Percentiles rank a stretch among this genome's conserved stretches.
phyloP scores from a whole-genome alignment of 2,888 invertebrate genomes.

The Agonopterix heracliana region DNA sequence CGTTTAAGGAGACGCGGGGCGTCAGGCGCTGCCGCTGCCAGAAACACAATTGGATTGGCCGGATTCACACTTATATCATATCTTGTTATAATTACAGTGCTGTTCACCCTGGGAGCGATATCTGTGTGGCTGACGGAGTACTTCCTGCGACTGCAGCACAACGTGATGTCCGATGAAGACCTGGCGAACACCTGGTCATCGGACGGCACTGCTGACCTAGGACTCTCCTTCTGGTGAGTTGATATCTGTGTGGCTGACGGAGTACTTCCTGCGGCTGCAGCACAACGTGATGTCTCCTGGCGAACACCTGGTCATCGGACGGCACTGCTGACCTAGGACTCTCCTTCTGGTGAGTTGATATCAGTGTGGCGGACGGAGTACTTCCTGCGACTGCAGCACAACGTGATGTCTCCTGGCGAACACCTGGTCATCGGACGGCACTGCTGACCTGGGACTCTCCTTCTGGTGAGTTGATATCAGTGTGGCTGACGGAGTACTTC shows the following conservation, averaged over 20 bases:
- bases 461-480: constrained; percentile 83
- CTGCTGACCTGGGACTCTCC: constrained; percentile 89
- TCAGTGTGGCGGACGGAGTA: constrained; percentile 91
- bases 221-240: constrained; percentile 89
- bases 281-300: constrained; percentile 86
- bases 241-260: constrained; percentile 85
- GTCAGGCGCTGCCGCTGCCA: too few relatives aligned
- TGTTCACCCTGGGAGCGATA: constrained; percentile 84
- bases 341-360: constrained; percentile 84
- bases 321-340: constrained; percentile 88
- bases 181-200: constrained; percentile 89
- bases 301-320: constrained; percentile 88
- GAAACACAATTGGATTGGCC: too few relatives aligned
- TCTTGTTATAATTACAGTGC: constrained; percentile 71
- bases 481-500: constrained; percentile 91
- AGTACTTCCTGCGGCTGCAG: constrained; percentile 87
- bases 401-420: constrained; percentile 85
- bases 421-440: constrained; percentile 89
- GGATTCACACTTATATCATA: too few relatives aligned
- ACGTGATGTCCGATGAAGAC: constrained; percentile 88
- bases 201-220: constrained; percentile 86
- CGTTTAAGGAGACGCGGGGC: too few relatives aligned
- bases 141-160: constrained; percentile 85
- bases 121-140: constrained; percentile 91
- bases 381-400: constrained; percentile 85